phyloP scores from a whole-genome alignment of 2,888 invertebrate species.

The Cotesia congregata region DNA sequence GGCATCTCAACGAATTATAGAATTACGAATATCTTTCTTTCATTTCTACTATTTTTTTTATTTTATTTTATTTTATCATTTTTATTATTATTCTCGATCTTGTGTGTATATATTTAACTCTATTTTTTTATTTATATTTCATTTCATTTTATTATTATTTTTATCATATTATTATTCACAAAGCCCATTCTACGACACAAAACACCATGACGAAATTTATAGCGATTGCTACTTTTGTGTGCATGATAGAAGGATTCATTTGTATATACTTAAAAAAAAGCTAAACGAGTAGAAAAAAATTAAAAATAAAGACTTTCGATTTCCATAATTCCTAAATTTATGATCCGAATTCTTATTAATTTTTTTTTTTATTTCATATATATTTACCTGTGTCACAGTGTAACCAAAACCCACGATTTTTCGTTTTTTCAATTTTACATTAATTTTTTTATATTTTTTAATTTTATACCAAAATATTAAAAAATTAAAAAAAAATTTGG shows the following conservation, averaged over 20 bases:
- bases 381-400: no score
- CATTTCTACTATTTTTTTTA: slow-evolving; percentile 20
- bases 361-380: not conserved
- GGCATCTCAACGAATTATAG: slow-evolving; percentile 64
- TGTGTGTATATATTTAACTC: slow-evolving; percentile 1
- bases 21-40: slow-evolving; percentile 62
- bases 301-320: slow-evolving; percentile 9
- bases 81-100: slow-evolving; percentile 32
- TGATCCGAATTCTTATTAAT: slow-evolving; percentile 17
- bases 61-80: slow-evolving; percentile 25
- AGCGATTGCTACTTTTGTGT: slow-evolving; percentile 60
- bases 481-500: no score
- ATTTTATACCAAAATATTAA: no score
- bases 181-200: slow-evolving; percentile 1
- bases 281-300: slow-evolving; percentile 26
- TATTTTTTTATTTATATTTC: slow-evolving; percentile 20
- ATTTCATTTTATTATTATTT: slow-evolving; percentile 23
- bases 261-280: slow-evolving; percentile 32
- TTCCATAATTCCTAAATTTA: slow-evolving; percentile 15
- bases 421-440: no score
- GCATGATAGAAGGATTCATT: slow-evolving; percentile 53
- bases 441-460: no score
- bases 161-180: slow-evolving; percentile 18
- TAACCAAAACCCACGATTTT: no score
- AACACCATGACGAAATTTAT: slow-evolving; percentile 56